A percentile compares a stretch with the other conserved stretches of the same genome.
phyloP scores from a whole-genome alignment of 2,113 vertebrate genomes.

The Myocastor coypus region DNA sequence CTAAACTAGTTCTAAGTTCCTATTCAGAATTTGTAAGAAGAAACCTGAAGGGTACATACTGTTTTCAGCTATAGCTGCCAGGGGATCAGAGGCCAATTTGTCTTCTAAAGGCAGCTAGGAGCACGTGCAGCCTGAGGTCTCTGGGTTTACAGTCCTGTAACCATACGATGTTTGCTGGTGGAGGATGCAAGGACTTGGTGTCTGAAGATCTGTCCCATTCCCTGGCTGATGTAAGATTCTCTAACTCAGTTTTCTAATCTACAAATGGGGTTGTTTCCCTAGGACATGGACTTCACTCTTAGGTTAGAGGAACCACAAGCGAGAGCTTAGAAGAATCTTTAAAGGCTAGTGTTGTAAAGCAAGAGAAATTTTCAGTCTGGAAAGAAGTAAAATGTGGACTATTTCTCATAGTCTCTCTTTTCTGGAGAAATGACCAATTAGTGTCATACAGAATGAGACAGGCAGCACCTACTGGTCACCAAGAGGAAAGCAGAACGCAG shows the following conservation, averaged over 20 bases:
- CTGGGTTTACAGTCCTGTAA: not conserved
- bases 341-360: slow-evolving; percentile 24
- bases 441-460: not conserved
- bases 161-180: not conserved
- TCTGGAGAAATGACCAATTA: slow-evolving; percentile 5
- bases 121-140: not conserved
- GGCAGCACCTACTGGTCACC: too few relatives aligned
- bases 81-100: not conserved
- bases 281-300: not conserved
- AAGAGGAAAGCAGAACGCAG: not conserved
- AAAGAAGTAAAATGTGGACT: not conserved
- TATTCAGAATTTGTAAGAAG: slow-evolving; percentile 26
- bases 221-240: not conserved
- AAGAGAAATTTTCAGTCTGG: not conserved
- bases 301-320: not conserved
- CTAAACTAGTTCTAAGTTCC: slow-evolving; percentile 33
- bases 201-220: not conserved
- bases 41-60: slow-evolving; percentile 30
- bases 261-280: slow-evolving; percentile 5
- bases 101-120: not conserved
- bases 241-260: slow-evolving; percentile 27
- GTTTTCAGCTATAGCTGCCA: not conserved
- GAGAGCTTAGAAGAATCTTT: not conserved
- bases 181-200: not conserved
- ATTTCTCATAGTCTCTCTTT: not conserved